A percentile compares a stretch with the other conserved stretches of the same genome.
These are phyloP conservation scores for Ahaetulla prasina DNA, from an alignment of 2,113 vertebrate species.

Conservation along the genomic window DNA sequence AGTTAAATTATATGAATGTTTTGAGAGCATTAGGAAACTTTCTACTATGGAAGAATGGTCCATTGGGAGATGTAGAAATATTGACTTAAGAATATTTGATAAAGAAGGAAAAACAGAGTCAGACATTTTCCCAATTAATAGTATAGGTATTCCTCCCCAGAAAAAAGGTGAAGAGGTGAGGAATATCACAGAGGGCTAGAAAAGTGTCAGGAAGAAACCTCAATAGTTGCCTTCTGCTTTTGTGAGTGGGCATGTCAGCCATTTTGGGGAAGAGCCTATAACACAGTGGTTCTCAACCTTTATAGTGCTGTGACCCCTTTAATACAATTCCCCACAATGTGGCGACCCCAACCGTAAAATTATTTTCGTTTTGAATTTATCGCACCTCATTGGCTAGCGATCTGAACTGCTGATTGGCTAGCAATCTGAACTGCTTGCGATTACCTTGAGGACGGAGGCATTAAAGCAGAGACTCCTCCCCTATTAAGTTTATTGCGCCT, in stretches of 20 bases:
- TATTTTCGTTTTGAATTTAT: too few species aligned
- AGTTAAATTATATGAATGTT: conserved; percentile 10
- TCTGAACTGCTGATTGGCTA: too few species aligned
- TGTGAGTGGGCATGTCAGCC: neutral
- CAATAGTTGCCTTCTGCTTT: neutral
- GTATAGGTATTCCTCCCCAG: neutral
- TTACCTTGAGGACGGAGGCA: too few species aligned
- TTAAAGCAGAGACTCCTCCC: too few species aligned
- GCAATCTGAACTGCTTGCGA: too few species aligned
- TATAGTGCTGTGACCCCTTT: too few species aligned
- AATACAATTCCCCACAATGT: too few species aligned
- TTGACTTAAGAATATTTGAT: conserved; percentile 15
- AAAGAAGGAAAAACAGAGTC: neutral
- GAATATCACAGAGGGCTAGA: neutral
- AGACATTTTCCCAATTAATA: neutral
- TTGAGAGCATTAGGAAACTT: conserved; percentile 46
- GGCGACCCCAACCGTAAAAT: too few species aligned
- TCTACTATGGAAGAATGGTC: conserved; percentile 30
- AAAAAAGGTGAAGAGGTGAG: neutral
- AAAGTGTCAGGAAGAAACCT: neutral
- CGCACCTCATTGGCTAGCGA: too few species aligned
- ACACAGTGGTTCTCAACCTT: too few species aligned
- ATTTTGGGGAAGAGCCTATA: neutral
- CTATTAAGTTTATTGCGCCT: too few species aligned
- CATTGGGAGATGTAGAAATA: neutral